Conservation (phyloP, 2,797 vertebrate genomes). For the Margarornis squamiger region DNA sequence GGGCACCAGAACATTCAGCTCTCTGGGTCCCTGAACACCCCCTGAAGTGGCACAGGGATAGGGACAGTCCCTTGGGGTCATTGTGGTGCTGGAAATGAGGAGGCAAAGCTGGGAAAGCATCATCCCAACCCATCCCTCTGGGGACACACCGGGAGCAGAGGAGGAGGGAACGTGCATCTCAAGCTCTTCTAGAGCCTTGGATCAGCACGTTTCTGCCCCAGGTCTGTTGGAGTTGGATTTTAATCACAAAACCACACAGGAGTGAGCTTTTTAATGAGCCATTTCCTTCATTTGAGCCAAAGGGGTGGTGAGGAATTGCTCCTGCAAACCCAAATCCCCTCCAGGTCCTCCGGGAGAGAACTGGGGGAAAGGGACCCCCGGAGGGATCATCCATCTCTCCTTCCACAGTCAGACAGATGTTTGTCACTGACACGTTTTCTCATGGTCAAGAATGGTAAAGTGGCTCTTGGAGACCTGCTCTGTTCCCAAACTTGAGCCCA, state of each 20-base stretch:
- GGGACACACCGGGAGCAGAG: not conserved
- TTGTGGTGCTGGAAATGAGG: not conserved
- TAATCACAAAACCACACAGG: not conserved
- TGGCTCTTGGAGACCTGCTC: not conserved
- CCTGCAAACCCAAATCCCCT: not conserved
- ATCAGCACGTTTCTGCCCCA: not conserved
- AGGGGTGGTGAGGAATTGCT: not conserved
- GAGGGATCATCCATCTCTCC: not conserved
- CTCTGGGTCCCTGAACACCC: not conserved
- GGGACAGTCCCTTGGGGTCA: not conserved
- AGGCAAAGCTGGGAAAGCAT: not conserved
- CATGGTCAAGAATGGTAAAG: fast-evolving
- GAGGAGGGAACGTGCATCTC: not conserved
- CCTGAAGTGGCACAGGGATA: not conserved
- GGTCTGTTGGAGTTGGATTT: not conserved
- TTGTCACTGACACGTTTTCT: not conserved
- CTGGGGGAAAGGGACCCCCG: not conserved
- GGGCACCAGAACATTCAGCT: not conserved
- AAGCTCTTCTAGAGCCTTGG: not conserved
- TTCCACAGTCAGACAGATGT: not conserved
- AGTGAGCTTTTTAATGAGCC: not conserved
- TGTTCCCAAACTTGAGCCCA: not conserved
- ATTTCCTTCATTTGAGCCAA: not conserved
- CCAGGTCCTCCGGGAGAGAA: fast-evolving
- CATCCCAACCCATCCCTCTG: not conserved